Evolutionary conservation across 1,140 invertebrate species (phyloP).

Genomic region (Lutraria rhynchaena): DNA sequence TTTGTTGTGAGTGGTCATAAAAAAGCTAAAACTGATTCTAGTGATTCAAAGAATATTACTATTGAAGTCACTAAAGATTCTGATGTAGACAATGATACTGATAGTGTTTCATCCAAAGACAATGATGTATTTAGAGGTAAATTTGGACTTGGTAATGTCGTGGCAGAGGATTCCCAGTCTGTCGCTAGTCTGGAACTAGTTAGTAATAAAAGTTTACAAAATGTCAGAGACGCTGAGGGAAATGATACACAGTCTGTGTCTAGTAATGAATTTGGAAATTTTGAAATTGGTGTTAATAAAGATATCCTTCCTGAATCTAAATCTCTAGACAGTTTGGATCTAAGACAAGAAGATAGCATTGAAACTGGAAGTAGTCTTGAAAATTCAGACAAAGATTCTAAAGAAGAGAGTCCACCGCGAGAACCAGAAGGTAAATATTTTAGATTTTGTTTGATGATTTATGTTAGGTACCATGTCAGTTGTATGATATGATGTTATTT

Average conservation of each 20-base stretch:
- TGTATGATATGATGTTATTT: no score
- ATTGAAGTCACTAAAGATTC: constrained; percentile 38
- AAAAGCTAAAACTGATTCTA: constrained; percentile 15
- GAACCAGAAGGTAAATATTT: constrained; percentile 22
- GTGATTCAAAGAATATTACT: constrained; percentile 6
- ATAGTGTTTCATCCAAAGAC: constrained; percentile 56
- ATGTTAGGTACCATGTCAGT: no score
- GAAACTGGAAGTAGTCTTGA: constrained; percentile 40
- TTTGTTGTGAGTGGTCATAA: constrained; percentile 46
- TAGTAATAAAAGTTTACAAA: constrained; percentile 55
- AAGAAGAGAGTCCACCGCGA: constrained; percentile 25
- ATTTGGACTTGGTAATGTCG: constrained; percentile 22
- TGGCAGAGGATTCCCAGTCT: constrained; percentile 75
- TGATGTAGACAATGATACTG: constrained; percentile 54
- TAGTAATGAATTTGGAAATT: constrained; percentile 81
- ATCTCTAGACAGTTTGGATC: constrained; percentile 76
- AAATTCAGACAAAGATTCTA: constrained; percentile 30
- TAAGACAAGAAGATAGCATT: constrained; percentile 39
- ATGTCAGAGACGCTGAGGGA: constrained; percentile 59
- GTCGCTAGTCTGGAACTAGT: constrained; percentile 79
- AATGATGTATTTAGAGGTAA: constrained; percentile 47
- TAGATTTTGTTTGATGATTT: no score
- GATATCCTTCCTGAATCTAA: constrained; percentile 68
- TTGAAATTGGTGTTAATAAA: constrained; percentile 70
- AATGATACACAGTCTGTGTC: constrained; percentile 82